Evolutionary conservation across 2,797 vertebrate species (phyloP).

Genomic region (Lycodopsis pacificus): DNA sequence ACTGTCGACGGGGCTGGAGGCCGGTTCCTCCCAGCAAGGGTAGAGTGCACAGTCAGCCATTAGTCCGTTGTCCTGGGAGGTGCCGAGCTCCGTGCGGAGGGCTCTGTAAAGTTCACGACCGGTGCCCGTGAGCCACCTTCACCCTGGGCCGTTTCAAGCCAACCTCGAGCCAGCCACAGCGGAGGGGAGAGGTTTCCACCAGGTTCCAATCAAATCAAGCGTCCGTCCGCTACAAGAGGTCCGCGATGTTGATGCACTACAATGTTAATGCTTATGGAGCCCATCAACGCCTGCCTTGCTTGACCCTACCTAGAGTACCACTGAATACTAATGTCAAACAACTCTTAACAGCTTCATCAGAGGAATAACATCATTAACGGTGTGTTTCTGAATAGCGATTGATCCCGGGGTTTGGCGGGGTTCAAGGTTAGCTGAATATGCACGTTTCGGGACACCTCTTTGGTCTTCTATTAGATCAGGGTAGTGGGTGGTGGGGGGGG

Average conservation of each 20-base stretch:
- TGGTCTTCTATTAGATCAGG: slow-evolving; percentile 74
- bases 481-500: not conserved
- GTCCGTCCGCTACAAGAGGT: slow-evolving; percentile 30
- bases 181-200: too few relatives aligned
- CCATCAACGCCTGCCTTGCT: slow-evolving; percentile 72
- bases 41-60: not conserved
- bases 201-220: too few relatives aligned
- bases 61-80: too few relatives aligned
- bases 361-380: slow-evolving; percentile 80
- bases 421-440: slow-evolving; percentile 72
- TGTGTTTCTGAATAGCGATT: slow-evolving; percentile 74
- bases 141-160: not conserved
- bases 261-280: slow-evolving; percentile 79
- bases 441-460: slow-evolving; percentile 52
- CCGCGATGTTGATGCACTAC: slow-evolving; percentile 72
- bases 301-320: slow-evolving; percentile 61
- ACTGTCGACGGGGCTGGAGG: too few relatives aligned
- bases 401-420: slow-evolving; percentile 72
- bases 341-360: slow-evolving; percentile 76
- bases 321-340: slow-evolving; percentile 82
- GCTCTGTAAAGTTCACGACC: too few relatives aligned
- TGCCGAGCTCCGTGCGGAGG: too few relatives aligned
- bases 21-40: not conserved
- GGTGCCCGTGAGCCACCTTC: not conserved
- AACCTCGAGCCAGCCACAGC: not conserved